Evolutionary conservation across 1,140 invertebrate species (phyloP).

Genomic region (Brachystomella parvula): DNA sequence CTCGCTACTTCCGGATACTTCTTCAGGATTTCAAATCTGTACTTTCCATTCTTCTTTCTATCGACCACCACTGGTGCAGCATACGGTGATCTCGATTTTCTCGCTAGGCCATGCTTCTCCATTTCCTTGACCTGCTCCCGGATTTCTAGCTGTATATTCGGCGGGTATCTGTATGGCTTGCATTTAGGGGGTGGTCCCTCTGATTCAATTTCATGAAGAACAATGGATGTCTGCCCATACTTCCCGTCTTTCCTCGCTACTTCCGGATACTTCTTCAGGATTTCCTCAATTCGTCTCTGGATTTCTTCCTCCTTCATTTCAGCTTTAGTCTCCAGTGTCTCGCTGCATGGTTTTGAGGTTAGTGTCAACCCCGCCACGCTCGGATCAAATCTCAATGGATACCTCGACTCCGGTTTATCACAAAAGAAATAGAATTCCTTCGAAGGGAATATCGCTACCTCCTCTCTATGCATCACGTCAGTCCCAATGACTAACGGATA

Average conservation of each 20-base stretch:
- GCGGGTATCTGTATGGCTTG: neutral
- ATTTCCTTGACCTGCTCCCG: constrained; percentile 17
- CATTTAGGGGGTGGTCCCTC: neutral
- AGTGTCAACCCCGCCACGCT: too few species aligned
- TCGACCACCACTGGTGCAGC: constrained; percentile 12
- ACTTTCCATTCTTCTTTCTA: constrained; percentile 4
- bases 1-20: constrained; percentile 15
- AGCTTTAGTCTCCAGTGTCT: neutral
- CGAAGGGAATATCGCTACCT: neutral
- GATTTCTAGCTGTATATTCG: constrained; percentile 8
- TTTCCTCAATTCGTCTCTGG: too few species aligned
- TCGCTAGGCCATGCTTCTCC: constrained; percentile 5
- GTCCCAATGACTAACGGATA: neutral
- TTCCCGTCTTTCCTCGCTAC: constrained; percentile 11
- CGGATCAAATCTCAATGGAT: too few species aligned
- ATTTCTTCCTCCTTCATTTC: neutral
- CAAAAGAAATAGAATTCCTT: neutral
- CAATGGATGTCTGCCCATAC: neutral
- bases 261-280: constrained; percentile 11
- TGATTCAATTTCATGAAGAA: constrained; percentile 21
- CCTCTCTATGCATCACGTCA: constrained; percentile 1
- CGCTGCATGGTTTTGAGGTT: neutral
- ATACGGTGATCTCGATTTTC: constrained; percentile 9
- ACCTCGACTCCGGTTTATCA: neutral
- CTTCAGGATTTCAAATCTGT: constrained; percentile 12